Conservation (phyloP, 2,888 invertebrate species). For the Subacronicta megacephala region DNA sequence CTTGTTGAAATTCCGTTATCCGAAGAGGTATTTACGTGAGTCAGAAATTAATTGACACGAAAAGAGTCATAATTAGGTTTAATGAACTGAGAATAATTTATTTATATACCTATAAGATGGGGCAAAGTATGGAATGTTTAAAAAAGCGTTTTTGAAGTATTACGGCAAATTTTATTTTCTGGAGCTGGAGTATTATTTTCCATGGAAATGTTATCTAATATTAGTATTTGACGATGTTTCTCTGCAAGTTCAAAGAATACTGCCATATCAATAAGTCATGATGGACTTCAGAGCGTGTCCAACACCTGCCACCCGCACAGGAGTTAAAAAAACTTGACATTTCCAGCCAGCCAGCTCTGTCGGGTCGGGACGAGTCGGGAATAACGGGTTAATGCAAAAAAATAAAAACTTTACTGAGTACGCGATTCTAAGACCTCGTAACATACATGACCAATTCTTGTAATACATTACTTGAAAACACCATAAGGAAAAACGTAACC, state of each 20-base stretch:
- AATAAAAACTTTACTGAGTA: neutral
- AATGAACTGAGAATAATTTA: neutral
- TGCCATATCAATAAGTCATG: constrained; percentile 27
- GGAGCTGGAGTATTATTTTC: no score
- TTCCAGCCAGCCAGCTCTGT: constrained; percentile 33
- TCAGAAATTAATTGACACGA: neutral
- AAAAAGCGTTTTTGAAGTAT: no score
- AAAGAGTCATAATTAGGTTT: no score
- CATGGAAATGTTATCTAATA: no score
- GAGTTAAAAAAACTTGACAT: constrained; percentile 39
- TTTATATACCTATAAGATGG: neutral
- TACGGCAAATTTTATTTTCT: no score
- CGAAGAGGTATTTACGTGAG: neutral
- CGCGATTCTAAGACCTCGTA: constrained; percentile 1
- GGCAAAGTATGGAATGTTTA: neutral
- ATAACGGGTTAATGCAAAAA: constrained; percentile 24
- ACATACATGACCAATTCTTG: no score
- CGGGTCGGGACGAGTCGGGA: constrained; percentile 33
- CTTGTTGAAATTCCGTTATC: neutral
- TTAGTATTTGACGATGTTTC: no score
- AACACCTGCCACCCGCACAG: constrained; percentile 24
- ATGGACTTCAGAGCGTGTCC: constrained; percentile 17
- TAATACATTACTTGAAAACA: no score
- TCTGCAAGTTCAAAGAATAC: neutral
- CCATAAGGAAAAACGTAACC: no score